Percentiles rank a stretch among this genome's conserved stretches.
Evolutionary conservation across 2,888 invertebrate genomes (phyloP).

Genomic region (Notocelia uddmanniana): DNA sequence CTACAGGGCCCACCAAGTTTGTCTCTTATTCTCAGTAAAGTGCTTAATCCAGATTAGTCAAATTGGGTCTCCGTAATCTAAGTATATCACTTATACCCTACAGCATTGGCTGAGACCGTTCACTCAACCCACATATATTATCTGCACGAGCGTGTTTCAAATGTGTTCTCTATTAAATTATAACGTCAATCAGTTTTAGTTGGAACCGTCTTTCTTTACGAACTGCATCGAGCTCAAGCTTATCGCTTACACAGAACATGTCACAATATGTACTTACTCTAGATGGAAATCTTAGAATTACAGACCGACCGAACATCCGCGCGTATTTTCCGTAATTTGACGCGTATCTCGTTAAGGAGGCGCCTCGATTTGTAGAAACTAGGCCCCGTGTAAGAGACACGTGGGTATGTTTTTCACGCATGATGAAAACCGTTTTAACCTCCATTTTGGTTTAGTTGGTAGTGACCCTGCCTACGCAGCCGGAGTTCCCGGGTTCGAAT

Average conservation of each 20-base stretch:
- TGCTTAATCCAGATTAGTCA: neutral
- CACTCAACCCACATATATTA: neutral
- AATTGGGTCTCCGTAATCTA: neutral
- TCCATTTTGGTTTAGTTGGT: too few relatives aligned
- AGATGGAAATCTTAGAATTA: slow-evolving; percentile 33
- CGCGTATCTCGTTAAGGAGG: slow-evolving; percentile 9
- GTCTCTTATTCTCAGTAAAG: too few relatives aligned
- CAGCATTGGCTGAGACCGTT: neutral
- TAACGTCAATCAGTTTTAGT: slow-evolving; percentile 22
- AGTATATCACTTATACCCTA: slow-evolving; percentile 9
- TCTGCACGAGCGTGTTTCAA: neutral
- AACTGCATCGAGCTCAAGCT: slow-evolving; percentile 30
- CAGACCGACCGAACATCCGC: slow-evolving; percentile 37
- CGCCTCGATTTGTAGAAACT: too few relatives aligned
- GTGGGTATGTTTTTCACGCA: too few relatives aligned
- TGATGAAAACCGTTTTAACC: too few relatives aligned
- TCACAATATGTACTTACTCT: slow-evolving; percentile 40
- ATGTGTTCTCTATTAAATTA: slow-evolving; percentile 22
- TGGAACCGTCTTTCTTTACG: slow-evolving; percentile 5
- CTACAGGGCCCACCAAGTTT: too few relatives aligned
- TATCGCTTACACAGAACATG: slow-evolving; percentile 38
- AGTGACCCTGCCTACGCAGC: too few relatives aligned
- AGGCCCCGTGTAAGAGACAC: too few relatives aligned
- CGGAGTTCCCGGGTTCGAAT: too few relatives aligned
- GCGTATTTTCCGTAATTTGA: slow-evolving; percentile 42